Percentiles rank a stretch among this genome's conserved stretches.
These are phyloP conservation scores for Platichthys flesus DNA, from an alignment of 2,113 vertebrate species.

Conservation along the genomic window DNA sequence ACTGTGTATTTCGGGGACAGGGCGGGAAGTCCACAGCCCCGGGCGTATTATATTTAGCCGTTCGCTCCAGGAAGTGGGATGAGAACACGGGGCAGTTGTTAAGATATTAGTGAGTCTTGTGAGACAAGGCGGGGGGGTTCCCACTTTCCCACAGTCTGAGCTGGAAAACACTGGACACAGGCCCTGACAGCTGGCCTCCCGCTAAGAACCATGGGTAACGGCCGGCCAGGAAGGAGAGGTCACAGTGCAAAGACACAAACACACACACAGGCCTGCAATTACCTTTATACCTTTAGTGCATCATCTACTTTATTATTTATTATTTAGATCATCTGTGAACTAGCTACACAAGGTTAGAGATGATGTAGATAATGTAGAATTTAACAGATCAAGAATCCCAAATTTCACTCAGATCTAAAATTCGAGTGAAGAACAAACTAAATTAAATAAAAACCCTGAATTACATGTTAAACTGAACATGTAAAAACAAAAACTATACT, in stretches of 20 bases:
- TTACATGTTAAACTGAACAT: too few relatives aligned
- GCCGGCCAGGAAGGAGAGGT: slow-evolving; percentile 74
- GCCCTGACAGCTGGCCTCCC: slow-evolving; percentile 77
- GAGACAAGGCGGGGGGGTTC: slow-evolving; percentile 54
- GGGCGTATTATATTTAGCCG: slow-evolving; percentile 60
- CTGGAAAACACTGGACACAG: slow-evolving; percentile 71
- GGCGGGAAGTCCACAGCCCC: slow-evolving; percentile 19
- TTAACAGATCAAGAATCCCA: too few relatives aligned
- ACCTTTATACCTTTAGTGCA: neutral
- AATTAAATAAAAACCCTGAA: neutral
- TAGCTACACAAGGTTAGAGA: too few relatives aligned
- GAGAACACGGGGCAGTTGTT: slow-evolving; percentile 41
- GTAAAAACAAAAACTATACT: too few relatives aligned
- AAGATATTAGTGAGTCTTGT: slow-evolving; percentile 64
- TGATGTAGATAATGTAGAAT: too few relatives aligned
- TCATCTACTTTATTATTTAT: neutral
- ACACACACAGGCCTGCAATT: neutral
- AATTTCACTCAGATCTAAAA: too few relatives aligned
- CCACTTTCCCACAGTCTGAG: slow-evolving; percentile 83
- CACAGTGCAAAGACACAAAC: slow-evolving; percentile 60
- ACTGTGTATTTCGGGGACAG: slow-evolving; percentile 19
- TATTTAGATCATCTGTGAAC: too few relatives aligned
- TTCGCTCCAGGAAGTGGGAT: slow-evolving; percentile 64
- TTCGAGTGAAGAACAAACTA: too few relatives aligned
- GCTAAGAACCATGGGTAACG: slow-evolving; percentile 60